Base-by-base conservation (phyloP, 1,140 invertebrate genomes). In the Dryas iulia region DNA sequence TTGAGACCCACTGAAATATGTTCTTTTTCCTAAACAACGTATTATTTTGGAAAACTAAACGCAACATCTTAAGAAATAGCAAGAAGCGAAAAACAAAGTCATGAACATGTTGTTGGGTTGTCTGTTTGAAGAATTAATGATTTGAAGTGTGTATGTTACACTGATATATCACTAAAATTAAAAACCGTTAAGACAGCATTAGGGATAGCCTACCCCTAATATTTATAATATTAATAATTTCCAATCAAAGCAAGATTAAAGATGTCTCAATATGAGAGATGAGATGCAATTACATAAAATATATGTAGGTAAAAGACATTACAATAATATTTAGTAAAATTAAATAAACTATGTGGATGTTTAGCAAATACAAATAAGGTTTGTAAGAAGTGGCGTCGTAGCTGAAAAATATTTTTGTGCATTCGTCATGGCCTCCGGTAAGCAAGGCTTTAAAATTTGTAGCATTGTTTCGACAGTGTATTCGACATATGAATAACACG, bases 401-500 rank as follows among this genome's bases (percentile, higher is more conserved):
- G 25, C 25, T 80, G 39, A 21, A 82, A 82, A 79, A 84, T 74
- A 83, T 79, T 84, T 77, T 73, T 56, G 78, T 74, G 74, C 72
- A 84, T 87, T 88, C 86, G 81, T 85, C 86, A 86, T 75, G 68
- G 67, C 52, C 28, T 80, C 66, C 66, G 60, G 68, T 68, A 23
- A 66, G 21, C 23, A 21, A 39, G 14, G 14, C 23, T 53, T 25
- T 18, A 5, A 47, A 47, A 24, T 59, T 21, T 21, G 39, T 47
- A 77, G 78, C 63, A 86, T 85, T 86, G 84, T 89, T 87, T 78
- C 84, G 66, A 76, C 81, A 79, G 74, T 82, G 71, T 78, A 77
- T 79, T 80, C 79, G 67, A 80, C 79, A 83, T 80, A 82, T 76
- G 71, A 84, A 79, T 78, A 74, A 64, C 79, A 83, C 79, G 79